These are phyloP conservation scores for Orthosia gothica DNA, from an alignment of 2,888 invertebrate species.

Conservation along the genomic window DNA sequence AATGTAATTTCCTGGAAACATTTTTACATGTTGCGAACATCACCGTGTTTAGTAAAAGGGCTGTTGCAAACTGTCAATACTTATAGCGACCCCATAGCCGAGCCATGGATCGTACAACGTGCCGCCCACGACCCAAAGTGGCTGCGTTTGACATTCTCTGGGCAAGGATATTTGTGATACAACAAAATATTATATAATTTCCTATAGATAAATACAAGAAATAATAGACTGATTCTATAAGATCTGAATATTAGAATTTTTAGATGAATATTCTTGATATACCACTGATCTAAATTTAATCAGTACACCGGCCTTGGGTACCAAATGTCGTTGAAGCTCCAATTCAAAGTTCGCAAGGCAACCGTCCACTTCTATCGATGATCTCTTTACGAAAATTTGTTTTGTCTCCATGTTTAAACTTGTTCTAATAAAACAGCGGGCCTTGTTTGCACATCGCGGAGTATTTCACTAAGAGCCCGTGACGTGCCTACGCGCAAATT, in stretches of 20 bases:
- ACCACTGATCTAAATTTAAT: no score
- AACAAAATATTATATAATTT: slow-evolving; percentile 38
- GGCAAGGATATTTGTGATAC: slow-evolving; percentile 40
- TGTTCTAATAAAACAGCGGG: slow-evolving; percentile 74
- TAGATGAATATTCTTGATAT: neutral
- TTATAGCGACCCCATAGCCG: slow-evolving; percentile 24
- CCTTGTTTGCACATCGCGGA: slow-evolving; percentile 73
- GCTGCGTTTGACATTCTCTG: slow-evolving; percentile 62
- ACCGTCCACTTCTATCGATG: slow-evolving; percentile 25
- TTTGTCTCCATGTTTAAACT: slow-evolving; percentile 58
- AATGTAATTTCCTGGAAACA: slow-evolving; percentile 2
- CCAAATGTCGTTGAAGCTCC: neutral
- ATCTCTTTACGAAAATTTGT: slow-evolving; percentile 51
- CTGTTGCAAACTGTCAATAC: slow-evolving; percentile 7
- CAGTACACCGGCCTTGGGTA: neutral
- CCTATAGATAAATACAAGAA: neutral
- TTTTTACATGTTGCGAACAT: neutral
- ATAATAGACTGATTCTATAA: neutral
- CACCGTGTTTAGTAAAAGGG: neutral
- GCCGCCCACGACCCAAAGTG: slow-evolving; percentile 56
- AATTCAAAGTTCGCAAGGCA: slow-evolving; percentile 3
- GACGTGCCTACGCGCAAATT: slow-evolving; percentile 84
- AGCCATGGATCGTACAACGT: slow-evolving; percentile 41
- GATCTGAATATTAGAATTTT: neutral
- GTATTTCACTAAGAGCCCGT: slow-evolving; percentile 75